Evolutionary conservation across 1,140 invertebrate species (phyloP).

Genomic region (Drosophila burlai): DNA sequence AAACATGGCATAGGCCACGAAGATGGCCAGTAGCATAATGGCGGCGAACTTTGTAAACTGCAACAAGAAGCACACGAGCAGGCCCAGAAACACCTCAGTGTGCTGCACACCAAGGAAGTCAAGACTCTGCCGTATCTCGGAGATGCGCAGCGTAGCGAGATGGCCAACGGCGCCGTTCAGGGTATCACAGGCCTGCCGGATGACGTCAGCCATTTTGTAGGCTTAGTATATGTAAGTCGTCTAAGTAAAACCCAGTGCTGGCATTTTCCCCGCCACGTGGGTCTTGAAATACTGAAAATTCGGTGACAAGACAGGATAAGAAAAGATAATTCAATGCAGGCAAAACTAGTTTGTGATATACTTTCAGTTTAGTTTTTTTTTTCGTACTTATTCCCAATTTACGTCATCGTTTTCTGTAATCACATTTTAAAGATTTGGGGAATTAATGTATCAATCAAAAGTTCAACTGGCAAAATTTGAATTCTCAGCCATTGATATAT

Average conservation of each 20-base stretch:
- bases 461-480: background rate
- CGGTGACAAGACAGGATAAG: background rate
- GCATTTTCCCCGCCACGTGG: conserved; percentile 26
- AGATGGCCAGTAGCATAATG: conserved; percentile 49
- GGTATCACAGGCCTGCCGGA: conserved; percentile 4
- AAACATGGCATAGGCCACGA: conserved; percentile 55
- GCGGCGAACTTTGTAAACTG: conserved; percentile 66
- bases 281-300: background rate
- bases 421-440: too few species aligned
- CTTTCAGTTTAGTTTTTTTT: background rate
- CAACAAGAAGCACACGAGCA: conserved; percentile 54
- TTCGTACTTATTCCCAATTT: too few species aligned
- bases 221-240: conserved; percentile 5
- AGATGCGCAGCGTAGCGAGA: conserved; percentile 32
- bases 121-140: conserved; percentile 54
- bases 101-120: conserved; percentile 59
- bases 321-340: background rate
- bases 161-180: conserved; percentile 7
- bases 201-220: conserved; percentile 47
- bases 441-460: too few species aligned
- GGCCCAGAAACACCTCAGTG: conserved; percentile 39
- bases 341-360: too few species aligned
- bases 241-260: background rate
- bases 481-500: background rate
- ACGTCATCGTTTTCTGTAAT: too few species aligned